Conservation (phyloP, 2,888 invertebrate species). For the Taenaris catops region DNA sequence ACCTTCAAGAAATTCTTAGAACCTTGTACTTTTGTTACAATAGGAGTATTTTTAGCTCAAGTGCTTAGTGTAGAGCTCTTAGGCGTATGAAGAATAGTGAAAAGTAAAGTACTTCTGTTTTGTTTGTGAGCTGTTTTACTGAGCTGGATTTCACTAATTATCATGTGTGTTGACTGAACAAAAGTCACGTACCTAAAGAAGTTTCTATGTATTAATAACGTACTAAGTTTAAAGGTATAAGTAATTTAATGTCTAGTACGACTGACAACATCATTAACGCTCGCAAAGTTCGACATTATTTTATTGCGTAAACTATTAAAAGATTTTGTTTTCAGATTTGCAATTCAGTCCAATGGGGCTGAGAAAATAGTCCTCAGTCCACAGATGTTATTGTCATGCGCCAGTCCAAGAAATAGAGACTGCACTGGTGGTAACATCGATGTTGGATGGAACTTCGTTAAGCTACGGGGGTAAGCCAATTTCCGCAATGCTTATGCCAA, state of each 20-base stretch:
- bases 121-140: not conserved
- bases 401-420: slow-evolving; percentile 86
- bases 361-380: slow-evolving; percentile 87
- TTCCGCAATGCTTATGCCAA: no score
- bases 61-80: slow-evolving; percentile 21
- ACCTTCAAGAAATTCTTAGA: slow-evolving; percentile 4
- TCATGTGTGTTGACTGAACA: not conserved
- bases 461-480: slow-evolving; percentile 87
- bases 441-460: slow-evolving; percentile 93
- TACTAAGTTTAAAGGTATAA: no score
- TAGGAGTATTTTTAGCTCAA: slow-evolving; percentile 28
- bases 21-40: slow-evolving; percentile 1
- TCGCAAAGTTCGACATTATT: no score
- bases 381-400: slow-evolving; percentile 93
- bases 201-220: no score
- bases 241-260: no score
- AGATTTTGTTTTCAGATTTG: slow-evolving; percentile 85
- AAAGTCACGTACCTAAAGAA: no score
- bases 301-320: no score
- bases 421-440: slow-evolving; percentile 95
- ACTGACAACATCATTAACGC: no score
- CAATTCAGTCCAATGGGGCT: slow-evolving; percentile 90
- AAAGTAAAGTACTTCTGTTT: not conserved
- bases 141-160: not conserved
- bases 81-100: not conserved